Percentiles rank a stretch among this genome's conserved stretches.
phyloP scores from a whole-genome alignment of 2,797 vertebrate species.

The Stomatorhinus walkeri region DNA sequence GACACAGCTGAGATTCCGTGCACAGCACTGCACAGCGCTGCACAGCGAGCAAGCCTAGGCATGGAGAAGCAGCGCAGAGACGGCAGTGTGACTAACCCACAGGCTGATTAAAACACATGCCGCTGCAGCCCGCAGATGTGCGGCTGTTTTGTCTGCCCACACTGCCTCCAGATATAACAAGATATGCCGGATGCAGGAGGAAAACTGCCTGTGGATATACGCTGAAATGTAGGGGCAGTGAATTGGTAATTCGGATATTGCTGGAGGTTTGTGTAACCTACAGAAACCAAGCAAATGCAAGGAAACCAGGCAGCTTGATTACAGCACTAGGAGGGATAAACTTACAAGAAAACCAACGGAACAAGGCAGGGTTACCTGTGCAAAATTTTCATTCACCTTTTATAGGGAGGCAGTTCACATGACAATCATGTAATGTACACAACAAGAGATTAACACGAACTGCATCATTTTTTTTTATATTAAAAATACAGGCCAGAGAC shows the following conservation, averaged over 20 bases:
- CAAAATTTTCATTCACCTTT: not conserved
- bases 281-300: not conserved
- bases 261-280: not conserved
- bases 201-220: not conserved
- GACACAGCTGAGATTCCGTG: not conserved
- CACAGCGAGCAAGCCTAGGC: not conserved
- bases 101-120: not conserved
- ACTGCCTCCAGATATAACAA: conserved; percentile 4
- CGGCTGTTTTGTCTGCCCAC: not conserved
- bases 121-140: not conserved
- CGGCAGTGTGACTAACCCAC: not conserved
- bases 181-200: not conserved
- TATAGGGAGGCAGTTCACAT: not conserved
- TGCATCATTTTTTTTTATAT: not conserved
- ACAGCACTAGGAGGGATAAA: not conserved
- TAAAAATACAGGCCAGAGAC: not conserved
- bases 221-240: not conserved
- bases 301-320: not conserved
- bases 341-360: not conserved
- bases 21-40: not conserved
- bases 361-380: not conserved
- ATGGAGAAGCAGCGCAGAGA: not conserved
- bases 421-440: not conserved
- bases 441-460: not conserved
- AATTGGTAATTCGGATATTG: not conserved